Evolutionary conservation across 2,888 invertebrate genomes (phyloP), one percentile per base, ranked within the genome.

Genomic region (Ormyrus rosae): DNA sequence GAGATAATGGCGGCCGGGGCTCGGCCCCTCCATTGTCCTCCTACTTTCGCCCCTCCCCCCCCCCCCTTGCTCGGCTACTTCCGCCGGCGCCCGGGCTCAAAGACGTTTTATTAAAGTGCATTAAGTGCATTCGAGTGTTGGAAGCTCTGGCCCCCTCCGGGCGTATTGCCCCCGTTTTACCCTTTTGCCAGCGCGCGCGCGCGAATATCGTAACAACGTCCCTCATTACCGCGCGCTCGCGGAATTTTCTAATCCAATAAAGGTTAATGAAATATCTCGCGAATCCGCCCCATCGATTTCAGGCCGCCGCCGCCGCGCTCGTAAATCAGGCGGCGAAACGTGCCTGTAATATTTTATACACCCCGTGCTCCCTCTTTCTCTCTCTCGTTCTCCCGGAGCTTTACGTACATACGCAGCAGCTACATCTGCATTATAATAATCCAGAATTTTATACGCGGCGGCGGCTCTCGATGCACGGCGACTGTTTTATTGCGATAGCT

Each of bases 81-180:
- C 13, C 64, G 65, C 50, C 13, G 34, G 2, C 56, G 13, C 71
- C 11, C 67, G 55, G 55, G 77, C 73, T 78, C 77, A 71, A 78
- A 81, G 81, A 61, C 78, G 55, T 81, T 81, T 78, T 78, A 74
- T 81, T 74, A 81, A 81, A 81, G 78, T 78, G 78, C 81, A 77
- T 81, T 77, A 81, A 80, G 81, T 73, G 81, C 77, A 70, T 68
- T 73, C 58, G 56, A 72, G 69, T 64, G 77, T 81, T 72, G 71
- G 48, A 5, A 5, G 60, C 13, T 13, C 13, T 13, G 13, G 34
- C 60, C 65, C 53, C 19, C 50, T n/a, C 58, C 9, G 55, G 75
- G 71, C 71, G 58, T 80, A 80, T 76, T 77, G 72, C 77, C 55
- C 77, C 55, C 13, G 13, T 71, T 79, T 53, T n/a, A 13, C 13